Evolutionary conservation across 2,797 vertebrate genomes (phyloP), one percentile per base, ranked within the genome.

Genomic region (Mus minutoides): DNA sequence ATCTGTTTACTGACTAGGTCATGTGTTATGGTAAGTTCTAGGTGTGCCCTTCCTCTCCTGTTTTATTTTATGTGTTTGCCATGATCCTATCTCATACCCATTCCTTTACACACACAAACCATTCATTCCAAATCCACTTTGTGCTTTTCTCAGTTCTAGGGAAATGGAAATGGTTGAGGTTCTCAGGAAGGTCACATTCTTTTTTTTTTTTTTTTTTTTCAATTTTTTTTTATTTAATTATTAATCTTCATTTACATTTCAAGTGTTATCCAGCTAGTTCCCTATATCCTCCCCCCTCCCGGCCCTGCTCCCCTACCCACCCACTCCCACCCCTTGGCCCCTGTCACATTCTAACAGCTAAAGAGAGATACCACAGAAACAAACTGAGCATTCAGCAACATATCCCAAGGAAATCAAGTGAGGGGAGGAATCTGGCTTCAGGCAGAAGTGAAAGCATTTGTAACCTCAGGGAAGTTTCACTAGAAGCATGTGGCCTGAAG

Each of bases 31-130:
- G 13, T 16, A n/a, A 54, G 1, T 62, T 82, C 37, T 75, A 83
- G 34, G n/a, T 86, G 29, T 76, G 37, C 11, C 12, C 10, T 75
- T 10, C 37, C 9, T 29, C 11, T 31, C 56, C 43, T 85, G 34
- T 43, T 95, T 76, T 37, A n/a, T 71, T 94, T 95, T 89, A 46
- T 52, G 5, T 16, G 13, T 94, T 87, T 60, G 7, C 34, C n/a
- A 80, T 88, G 46, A 31, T 76, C 6, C 73, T 26, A 80, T 76
- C 62, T 90, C 37, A 71, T 60, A 54, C 73, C 0, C 62, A 58
- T 24, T 4, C 19, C 37, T n/a, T 90, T 86, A 76, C 31, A 75
- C 24, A 85, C 17, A 46, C 40, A 76, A 12, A 29, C 26, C 60
- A 0, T 13, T 88, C 79, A 21, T 86, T 56, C 13, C 71, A 46